Conservation (phyloP, 2,888 invertebrate species). For the Junonia oenone region DNA sequence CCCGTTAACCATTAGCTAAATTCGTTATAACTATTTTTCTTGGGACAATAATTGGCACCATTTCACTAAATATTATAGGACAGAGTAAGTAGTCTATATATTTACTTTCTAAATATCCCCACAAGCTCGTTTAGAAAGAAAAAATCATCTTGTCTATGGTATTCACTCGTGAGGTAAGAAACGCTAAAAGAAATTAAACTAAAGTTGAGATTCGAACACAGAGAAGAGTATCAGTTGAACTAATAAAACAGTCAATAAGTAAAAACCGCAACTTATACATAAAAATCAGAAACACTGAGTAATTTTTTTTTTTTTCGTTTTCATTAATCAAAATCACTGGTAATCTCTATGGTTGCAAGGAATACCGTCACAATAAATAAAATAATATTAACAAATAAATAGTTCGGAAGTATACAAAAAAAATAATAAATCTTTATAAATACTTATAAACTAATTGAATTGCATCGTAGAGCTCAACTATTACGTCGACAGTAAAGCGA, state of each 20-base stretch:
- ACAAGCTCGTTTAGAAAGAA: slow-evolving; percentile 15
- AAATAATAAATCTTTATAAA: slow-evolving; percentile 66
- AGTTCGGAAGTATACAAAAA: slow-evolving; percentile 66
- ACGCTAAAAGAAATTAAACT: slow-evolving; percentile 54
- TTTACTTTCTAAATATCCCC: slow-evolving; percentile 17
- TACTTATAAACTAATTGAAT: slow-evolving; percentile 65
- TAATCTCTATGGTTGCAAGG: slow-evolving; percentile 43
- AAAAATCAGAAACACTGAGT: slow-evolving; percentile 37
- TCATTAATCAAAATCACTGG: slow-evolving; percentile 41
- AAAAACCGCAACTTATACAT: slow-evolving; percentile 69
- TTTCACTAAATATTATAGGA: slow-evolving; percentile 39
- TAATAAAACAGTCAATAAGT: slow-evolving; percentile 60
- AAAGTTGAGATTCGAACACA: slow-evolving; percentile 67
- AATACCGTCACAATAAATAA: slow-evolving; percentile 47
- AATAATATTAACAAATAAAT: slow-evolving; percentile 65
- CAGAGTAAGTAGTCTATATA: slow-evolving; percentile 17
- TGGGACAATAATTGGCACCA: slow-evolving; percentile 62
- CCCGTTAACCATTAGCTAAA: slow-evolving; percentile 43
- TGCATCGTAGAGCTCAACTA: slow-evolving; percentile 12
- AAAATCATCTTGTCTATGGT: slow-evolving; percentile 12
- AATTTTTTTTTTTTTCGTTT: slow-evolving; percentile 4
- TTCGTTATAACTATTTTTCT: slow-evolving; percentile 47
- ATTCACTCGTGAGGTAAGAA: slow-evolving; percentile 42
- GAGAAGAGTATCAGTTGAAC: slow-evolving; percentile 51
- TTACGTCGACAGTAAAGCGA: slow-evolving; percentile 12